A percentile compares a stretch with the other conserved stretches of the same genome.
These are phyloP conservation scores for Chaetophractus vellerosus DNA, from an alignment of 2,797 vertebrate genomes.

Conservation along the genomic window DNA sequence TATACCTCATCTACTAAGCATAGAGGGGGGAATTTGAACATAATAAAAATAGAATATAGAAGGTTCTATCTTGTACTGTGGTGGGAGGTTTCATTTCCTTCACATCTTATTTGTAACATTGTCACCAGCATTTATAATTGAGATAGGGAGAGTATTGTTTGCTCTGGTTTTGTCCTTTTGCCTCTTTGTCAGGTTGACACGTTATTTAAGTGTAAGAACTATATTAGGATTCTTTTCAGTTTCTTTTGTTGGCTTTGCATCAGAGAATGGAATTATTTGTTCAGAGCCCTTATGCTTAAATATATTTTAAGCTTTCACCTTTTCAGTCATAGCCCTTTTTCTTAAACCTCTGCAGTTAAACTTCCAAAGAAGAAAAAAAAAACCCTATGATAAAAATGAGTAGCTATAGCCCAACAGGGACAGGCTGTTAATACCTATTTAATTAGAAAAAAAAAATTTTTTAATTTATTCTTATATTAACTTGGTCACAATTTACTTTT, in stretches of 20 bases:
- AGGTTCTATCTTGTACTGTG: neutral
- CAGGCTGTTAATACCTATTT: constrained; percentile 47
- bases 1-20: neutral
- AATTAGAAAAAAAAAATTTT: constrained; percentile 77
- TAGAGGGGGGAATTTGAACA: neutral
- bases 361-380: constrained; percentile 79
- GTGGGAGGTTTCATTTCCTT: constrained; percentile 40
- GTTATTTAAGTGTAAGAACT: constrained; percentile 48
- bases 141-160: constrained; percentile 31
- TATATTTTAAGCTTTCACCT: constrained; percentile 62
- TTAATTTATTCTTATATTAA: neutral
- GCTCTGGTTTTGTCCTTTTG: constrained; percentile 21
- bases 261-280: constrained; percentile 20
- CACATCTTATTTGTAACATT: constrained; percentile 33
- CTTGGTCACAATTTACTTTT: too few relatives aligned
- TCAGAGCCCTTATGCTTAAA: constrained; percentile 46
- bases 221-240: constrained; percentile 5
- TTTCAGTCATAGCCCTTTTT: constrained; percentile 46
- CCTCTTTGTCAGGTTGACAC: constrained; percentile 50
- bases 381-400: constrained; percentile 75
- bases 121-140: constrained; percentile 66
- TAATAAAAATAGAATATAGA: neutral
- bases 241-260: neutral
- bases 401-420: constrained; percentile 56
- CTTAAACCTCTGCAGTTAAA: constrained; percentile 76